A percentile compares a stretch with the other conserved stretches of the same genome.
Evolutionary conservation across 2,113 vertebrate species (phyloP).

Genomic region (Engystomops pustulosus): DNA sequence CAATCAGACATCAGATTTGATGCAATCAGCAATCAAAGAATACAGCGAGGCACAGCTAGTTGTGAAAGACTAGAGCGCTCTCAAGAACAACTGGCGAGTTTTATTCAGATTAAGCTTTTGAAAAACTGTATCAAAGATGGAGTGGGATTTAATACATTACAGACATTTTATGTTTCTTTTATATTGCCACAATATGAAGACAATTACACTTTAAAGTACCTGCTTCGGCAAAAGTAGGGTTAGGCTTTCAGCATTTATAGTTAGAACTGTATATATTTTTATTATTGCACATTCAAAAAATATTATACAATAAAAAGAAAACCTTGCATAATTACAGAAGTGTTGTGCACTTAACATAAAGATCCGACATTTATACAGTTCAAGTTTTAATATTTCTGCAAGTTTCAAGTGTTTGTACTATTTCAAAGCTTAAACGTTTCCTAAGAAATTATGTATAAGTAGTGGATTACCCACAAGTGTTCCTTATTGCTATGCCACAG

Average conservation of each 20-base stretch:
- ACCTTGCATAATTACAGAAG: not conserved
- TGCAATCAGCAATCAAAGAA: conserved; percentile 53
- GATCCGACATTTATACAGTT: not conserved
- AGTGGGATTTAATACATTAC: not conserved
- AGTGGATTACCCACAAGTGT: not conserved
- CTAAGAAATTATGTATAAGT: not conserved
- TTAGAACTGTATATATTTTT: conserved; percentile 15
- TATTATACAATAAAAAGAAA: conserved; percentile 28
- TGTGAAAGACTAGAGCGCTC: conserved; percentile 19
- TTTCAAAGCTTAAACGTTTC: not conserved
- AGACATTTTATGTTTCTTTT: conserved; percentile 19
- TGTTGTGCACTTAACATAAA: not conserved
- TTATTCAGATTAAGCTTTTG: conserved; percentile 15
- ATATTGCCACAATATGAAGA: not conserved
- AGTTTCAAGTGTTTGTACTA: not conserved
- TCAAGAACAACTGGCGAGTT: conserved; percentile 15
- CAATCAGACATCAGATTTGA: conserved; percentile 47
- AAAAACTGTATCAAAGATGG: not conserved
- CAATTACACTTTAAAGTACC: conserved; percentile 17
- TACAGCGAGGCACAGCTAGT: not conserved
- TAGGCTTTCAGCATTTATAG: conserved; percentile 8
- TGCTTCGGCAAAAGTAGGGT: conserved; percentile 12
- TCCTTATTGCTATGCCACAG: not conserved
- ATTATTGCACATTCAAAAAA: not conserved
- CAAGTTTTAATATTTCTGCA: not conserved